Evolutionary conservation across 2,888 invertebrate genomes (phyloP).

Genomic region (Athetis lepigone): DNA sequence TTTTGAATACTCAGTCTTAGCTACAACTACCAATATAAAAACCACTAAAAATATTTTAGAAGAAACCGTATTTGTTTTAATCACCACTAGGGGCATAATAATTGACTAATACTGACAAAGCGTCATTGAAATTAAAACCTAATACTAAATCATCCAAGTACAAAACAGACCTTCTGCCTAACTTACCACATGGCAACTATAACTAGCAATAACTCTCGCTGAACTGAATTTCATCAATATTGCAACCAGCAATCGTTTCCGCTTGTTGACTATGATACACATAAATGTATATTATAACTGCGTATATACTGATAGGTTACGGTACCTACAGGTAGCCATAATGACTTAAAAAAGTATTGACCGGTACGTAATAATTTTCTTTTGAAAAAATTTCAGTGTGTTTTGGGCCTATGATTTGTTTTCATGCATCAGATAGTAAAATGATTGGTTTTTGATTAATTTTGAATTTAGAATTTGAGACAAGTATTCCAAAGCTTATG

Average conservation of each 20-base stretch:
- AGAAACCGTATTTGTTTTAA: too few species aligned
- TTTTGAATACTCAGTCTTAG: too few species aligned
- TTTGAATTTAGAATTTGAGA: too few species aligned
- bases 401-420: neutral
- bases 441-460: neutral
- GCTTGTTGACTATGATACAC: conserved; percentile 43
- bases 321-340: too few species aligned
- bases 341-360: conserved; percentile 16
- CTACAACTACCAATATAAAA: too few species aligned
- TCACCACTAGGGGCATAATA: too few species aligned
- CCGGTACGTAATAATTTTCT: neutral
- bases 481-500: too few species aligned
- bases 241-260: conserved; percentile 60
- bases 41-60: too few species aligned
- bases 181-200: neutral
- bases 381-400: neutral
- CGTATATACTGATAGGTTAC: conserved; percentile 33
- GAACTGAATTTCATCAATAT: conserved; percentile 63
- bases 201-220: conserved; percentile 58
- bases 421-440: neutral
- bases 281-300: conserved; percentile 48
- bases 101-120: too few species aligned
- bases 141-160: neutral
- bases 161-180: conserved; percentile 23
- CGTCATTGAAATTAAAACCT: too few species aligned